Percentiles rank a stretch among this genome's conserved stretches.
These are phyloP conservation scores for Epsilonema sp. DNA, from an alignment of 2,888 invertebrate genomes.

Conservation along the genomic window DNA sequence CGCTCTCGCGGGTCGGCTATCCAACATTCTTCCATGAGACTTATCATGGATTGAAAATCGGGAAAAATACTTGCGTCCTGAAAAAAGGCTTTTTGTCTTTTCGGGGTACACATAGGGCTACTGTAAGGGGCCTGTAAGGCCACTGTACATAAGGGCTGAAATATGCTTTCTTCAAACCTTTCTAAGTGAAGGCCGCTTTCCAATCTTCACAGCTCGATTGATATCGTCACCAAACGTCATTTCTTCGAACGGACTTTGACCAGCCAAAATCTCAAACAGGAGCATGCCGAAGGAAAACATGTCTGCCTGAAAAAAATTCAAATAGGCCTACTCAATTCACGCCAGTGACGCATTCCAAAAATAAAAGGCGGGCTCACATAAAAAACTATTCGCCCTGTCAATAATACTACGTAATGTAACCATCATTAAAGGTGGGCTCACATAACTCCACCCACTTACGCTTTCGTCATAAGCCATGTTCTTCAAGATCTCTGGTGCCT, in stretches of 20 bases:
- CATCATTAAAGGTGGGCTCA: too few species aligned
- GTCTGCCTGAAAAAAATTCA: conserved; percentile 7
- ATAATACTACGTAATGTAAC: too few species aligned
- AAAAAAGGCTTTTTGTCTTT: not conserved
- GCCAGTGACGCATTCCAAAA: not conserved
- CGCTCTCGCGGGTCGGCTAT: not conserved
- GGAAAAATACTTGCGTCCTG: conserved; percentile 3
- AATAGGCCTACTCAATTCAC: too few species aligned
- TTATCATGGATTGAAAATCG: not conserved
- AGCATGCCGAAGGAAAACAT: conserved; percentile 8
- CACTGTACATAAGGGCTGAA: too few species aligned
- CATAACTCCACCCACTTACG: too few species aligned
- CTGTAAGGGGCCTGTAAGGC: too few species aligned
- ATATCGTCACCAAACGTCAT: conserved; percentile 5
- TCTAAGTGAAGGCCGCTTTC: conserved; percentile 4
- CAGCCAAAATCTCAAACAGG: conserved; percentile 4
- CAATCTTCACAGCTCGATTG: conserved; percentile 6
- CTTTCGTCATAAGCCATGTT: conserved; percentile 5
- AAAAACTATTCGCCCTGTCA: too few species aligned
- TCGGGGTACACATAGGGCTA: too few species aligned
- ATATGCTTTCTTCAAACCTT: too few species aligned
- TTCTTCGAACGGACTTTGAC: conserved; percentile 2
- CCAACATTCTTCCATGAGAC: conserved; percentile 2
- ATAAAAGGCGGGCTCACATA: too few species aligned
- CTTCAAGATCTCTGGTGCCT: conserved; percentile 4